A percentile compares a stretch with the other conserved stretches of the same genome.
phyloP scores from a whole-genome alignment of 2,797 vertebrate species.

The Erpetoichthys calabaricus region DNA sequence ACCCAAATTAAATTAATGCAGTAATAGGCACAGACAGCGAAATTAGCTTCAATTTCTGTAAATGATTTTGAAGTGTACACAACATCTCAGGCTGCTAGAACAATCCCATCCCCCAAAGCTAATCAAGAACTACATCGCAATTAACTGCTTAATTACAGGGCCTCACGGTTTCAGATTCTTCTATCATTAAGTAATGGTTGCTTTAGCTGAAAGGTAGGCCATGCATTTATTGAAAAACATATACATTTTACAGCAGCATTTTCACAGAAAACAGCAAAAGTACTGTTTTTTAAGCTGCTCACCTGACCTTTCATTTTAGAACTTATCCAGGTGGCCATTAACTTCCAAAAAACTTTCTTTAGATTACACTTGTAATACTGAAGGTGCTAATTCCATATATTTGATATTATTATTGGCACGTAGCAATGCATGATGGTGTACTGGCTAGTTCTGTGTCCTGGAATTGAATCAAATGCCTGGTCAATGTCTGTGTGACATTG shows the following conservation, averaged over 20 bases:
- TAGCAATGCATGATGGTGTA: no score
- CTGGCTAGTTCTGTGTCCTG: no score
- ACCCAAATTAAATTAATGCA: conserved; percentile 99
- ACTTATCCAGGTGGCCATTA: no score
- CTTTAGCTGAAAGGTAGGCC: conserved; percentile 62
- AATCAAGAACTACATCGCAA: conserved; percentile 97
- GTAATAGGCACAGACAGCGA: conserved; percentile 98
- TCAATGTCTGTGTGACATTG: no score
- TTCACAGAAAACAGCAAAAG: no score
- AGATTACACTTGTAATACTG: no score
- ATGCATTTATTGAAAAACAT: conserved; percentile 40
- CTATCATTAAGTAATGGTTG: conserved; percentile 71
- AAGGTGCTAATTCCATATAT: no score
- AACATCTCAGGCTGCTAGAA: conserved; percentile 94
- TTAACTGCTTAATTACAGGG: conserved; percentile 99
- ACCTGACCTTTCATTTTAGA: no score
- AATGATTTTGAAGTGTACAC: conserved; percentile 99
- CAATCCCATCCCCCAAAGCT: conserved; percentile 98
- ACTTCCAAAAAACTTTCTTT: no score
- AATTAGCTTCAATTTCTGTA: conserved; percentile 99
- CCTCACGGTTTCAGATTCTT: conserved; percentile 60
- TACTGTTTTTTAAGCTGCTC: no score
- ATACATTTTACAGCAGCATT: not conserved
- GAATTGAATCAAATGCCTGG: no score
- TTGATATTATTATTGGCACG: no score